Conservation (phyloP, 2,888 invertebrate species). For the Catonia carolina region DNA sequence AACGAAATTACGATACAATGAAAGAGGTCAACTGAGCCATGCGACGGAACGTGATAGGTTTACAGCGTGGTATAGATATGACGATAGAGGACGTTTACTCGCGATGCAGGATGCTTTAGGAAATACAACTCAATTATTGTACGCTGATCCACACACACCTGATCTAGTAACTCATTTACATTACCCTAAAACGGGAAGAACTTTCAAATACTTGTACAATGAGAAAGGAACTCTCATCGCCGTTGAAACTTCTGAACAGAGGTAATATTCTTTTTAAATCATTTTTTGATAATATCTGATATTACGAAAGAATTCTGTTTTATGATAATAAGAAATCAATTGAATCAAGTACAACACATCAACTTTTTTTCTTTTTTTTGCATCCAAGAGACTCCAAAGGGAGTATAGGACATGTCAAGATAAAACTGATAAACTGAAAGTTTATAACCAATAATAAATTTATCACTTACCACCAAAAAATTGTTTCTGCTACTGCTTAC, state of each 20-base stretch:
- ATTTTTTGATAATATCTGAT: neutral
- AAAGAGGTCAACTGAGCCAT: constrained; percentile 82
- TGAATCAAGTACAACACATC: neutral
- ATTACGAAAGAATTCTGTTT: neutral
- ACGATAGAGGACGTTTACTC: constrained; percentile 78
- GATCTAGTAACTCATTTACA: constrained; percentile 84
- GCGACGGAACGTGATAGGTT: constrained; percentile 85
- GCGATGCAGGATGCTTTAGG: constrained; percentile 87
- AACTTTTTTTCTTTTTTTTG: no score
- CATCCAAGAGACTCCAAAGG: no score
- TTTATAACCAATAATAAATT: no score
- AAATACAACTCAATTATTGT: constrained; percentile 91
- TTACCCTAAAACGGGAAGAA: constrained; percentile 76
- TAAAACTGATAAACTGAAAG: no score
- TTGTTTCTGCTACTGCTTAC: no score
- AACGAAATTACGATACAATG: constrained; percentile 89
- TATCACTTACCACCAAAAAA: no score
- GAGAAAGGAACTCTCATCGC: constrained; percentile 74
- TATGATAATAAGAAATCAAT: neutral
- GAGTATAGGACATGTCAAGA: no score
- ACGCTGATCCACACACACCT: constrained; percentile 79
- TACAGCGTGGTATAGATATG: constrained; percentile 91
- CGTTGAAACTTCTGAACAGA: constrained; percentile 77
- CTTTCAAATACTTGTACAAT: constrained; percentile 81
- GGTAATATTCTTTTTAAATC: constrained; percentile 27